Conservation (phyloP, 2,888 invertebrate genomes). For the Notocelia uddmanniana region DNA sequence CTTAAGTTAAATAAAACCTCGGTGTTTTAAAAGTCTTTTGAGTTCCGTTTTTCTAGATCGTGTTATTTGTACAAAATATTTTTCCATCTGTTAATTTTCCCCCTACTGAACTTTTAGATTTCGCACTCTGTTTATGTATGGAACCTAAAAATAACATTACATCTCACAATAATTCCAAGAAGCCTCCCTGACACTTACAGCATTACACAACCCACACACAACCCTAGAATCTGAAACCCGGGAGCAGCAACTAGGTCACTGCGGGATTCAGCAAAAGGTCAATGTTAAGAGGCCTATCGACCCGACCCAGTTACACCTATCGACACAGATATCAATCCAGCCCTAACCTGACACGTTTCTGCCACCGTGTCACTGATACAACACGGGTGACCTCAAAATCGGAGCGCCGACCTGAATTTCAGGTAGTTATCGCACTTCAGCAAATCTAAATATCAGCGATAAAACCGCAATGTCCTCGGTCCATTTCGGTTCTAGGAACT, state of each 20-base stretch:
- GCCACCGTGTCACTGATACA: conserved; percentile 61
- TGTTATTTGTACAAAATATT: too few species aligned
- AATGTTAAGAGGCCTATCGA: conserved; percentile 44
- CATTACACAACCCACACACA: not conserved
- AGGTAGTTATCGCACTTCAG: conserved; percentile 46
- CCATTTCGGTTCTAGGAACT: conserved; percentile 13
- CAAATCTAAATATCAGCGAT: conserved; percentile 18
- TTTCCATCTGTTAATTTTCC: too few species aligned
- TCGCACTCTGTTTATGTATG: not conserved
- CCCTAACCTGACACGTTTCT: conserved; percentile 29
- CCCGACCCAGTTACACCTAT: conserved; percentile 34
- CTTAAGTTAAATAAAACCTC: too few species aligned
- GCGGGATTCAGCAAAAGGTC: conserved; percentile 35
- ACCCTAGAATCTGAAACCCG: conserved; percentile 6
- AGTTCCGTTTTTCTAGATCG: too few species aligned
- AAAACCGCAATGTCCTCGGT: conserved; percentile 23
- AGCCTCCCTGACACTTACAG: not conserved
- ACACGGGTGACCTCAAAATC: conserved; percentile 62
- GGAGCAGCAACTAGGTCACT: conserved; percentile 30
- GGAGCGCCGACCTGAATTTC: conserved; percentile 71
- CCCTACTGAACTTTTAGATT: not conserved
- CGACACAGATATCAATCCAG: conserved; percentile 37
- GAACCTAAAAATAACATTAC: not conserved
- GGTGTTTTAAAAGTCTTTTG: too few species aligned
- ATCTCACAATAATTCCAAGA: not conserved